phyloP scores from a whole-genome alignment of 2,797 vertebrate species.

The Crocidura indochinensis region DNA sequence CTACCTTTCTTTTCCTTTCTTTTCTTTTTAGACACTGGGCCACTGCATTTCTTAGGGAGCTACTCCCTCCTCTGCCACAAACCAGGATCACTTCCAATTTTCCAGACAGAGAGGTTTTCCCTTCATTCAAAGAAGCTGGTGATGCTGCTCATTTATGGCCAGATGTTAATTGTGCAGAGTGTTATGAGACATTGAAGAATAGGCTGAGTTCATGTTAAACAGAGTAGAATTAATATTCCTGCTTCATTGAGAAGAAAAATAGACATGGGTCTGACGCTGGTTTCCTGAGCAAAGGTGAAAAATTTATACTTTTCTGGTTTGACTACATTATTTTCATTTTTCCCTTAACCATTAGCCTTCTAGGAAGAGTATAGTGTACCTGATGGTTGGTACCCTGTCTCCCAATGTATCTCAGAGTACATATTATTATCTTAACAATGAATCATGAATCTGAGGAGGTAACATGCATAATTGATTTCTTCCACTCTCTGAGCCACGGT shows the following conservation, averaged over 20 bases:
- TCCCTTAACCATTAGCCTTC: background rate
- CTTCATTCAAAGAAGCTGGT: conserved; percentile 9
- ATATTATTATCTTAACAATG: background rate
- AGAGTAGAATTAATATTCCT: background rate
- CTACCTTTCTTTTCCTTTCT: too few relatives aligned
- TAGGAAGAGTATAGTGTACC: background rate
- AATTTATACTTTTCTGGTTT: background rate
- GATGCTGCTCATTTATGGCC: background rate
- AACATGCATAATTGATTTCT: background rate
- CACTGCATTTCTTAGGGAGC: background rate
- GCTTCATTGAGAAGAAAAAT: background rate
- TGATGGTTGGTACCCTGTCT: background rate
- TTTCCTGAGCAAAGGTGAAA: background rate
- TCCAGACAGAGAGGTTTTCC: conserved; percentile 46
- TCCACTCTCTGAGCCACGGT: background rate
- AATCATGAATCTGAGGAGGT: background rate
- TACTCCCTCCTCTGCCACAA: background rate
- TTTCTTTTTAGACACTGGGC: too few relatives aligned
- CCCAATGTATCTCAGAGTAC: background rate
- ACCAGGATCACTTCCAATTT: background rate
- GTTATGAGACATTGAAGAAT: background rate
- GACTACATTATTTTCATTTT: background rate
- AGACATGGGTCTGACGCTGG: background rate
- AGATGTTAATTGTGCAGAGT: background rate
- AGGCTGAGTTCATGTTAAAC: background rate